Base-by-base conservation (phyloP, 2,888 invertebrate genomes). In the Pilophorus perplexus region DNA sequence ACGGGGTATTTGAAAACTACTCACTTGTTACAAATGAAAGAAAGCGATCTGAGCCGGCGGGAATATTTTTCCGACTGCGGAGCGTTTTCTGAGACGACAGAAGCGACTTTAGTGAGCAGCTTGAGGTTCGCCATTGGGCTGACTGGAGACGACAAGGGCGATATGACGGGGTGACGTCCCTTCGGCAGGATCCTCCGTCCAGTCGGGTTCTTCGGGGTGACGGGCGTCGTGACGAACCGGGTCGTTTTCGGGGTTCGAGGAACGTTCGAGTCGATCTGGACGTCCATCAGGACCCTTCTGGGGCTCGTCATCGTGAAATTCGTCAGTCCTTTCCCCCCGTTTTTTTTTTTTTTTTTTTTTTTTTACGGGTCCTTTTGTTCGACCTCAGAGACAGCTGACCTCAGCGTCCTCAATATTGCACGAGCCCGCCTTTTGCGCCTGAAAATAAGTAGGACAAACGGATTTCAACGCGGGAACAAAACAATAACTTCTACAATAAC, bases 81-180 rank as follows among this genome's bases (percentile, higher is more conserved):
- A 1, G 28, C 14, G 22, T 59, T 46, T 40, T 62, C 64, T n/a
- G 42, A 37, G 25, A 67, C 25, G 55, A 70, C 71, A 22, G 71
- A 77, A 10, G 85, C 85, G 64, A 85, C 83, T 77, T 83, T 84
- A 5, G 85, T 85, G 69, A 86, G 77, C 72, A 86, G 77, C 77
- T 85, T 84, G 52, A 86, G 79, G 77, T 86, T 86, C 70, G 85
- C 85, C 66, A 83, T 85, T 20, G 86, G 86, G 18, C 86, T 85
- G 16, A 85, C 80, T 72, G 79, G 79, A 10, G 72, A 72, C 62
- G 62, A 62, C 28, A 46, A 12, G 1, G 48, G 62, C 10, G 62
- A 46, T 2, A 59, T 59, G 8, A 42, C 28, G 23, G 22, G 16
- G 1, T 6, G 6, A 8, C 3, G n/a, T 14, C n/a, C 52, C 20